Evolutionary conservation across 2,797 vertebrate species (phyloP).

Genomic region (Galago senegalensis): DNA sequence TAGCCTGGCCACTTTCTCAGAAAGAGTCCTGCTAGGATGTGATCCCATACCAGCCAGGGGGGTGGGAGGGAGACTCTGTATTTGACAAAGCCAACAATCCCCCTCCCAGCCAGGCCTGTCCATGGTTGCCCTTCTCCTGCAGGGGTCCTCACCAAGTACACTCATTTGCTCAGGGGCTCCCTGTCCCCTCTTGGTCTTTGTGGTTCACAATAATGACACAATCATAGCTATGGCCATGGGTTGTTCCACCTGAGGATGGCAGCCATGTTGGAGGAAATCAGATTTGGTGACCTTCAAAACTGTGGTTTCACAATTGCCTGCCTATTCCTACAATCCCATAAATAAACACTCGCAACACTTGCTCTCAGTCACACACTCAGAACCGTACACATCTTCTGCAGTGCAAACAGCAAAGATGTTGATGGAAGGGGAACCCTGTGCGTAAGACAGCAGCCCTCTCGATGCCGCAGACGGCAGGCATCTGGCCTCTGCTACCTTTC

Average conservation of each 20-base stretch:
- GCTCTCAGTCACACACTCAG: background rate
- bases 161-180: background rate
- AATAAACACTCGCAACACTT: background rate
- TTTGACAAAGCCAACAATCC: conserved; percentile 56
- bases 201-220: background rate
- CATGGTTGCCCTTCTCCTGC: background rate
- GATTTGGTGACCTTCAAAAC: background rate
- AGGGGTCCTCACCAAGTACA: background rate
- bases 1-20: background rate
- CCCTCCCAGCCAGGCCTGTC: conserved; percentile 19
- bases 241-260: background rate
- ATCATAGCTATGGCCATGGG: fast-evolving
- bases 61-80: conserved; percentile 26
- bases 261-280: background rate
- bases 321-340: background rate
- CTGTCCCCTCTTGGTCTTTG: background rate
- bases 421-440: background rate
- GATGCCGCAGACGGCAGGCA: background rate
- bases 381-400: background rate
- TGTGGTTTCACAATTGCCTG: background rate
- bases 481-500: background rate
- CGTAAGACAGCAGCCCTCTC: background rate
- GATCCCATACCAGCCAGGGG: conserved; percentile 8
- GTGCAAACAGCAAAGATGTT: background rate
- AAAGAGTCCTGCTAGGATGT: background rate